Conservation (phyloP, 2,888 invertebrate genomes). For the Lissonota sp. region DNA sequence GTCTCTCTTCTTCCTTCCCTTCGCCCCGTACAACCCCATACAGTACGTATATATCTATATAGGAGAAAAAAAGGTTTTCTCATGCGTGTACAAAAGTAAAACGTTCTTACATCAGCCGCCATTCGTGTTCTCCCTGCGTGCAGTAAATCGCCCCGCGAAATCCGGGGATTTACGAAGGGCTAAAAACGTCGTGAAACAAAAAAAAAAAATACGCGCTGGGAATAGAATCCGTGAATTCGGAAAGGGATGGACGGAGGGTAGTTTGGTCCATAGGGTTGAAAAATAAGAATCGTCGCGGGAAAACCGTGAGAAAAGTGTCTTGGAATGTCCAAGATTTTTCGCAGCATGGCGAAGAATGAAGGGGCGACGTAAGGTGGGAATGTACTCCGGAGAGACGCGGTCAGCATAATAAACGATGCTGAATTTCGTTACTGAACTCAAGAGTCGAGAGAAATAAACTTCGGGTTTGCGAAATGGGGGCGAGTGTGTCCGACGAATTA, state of each 20-base stretch:
- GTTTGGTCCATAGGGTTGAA: constrained; percentile 26
- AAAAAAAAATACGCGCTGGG: constrained; percentile 25
- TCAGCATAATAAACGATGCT: constrained; percentile 15
- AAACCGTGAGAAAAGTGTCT: constrained; percentile 30
- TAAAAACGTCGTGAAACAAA: constrained; percentile 34
- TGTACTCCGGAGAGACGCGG: constrained; percentile 36
- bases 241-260: neutral
- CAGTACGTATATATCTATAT: neutral
- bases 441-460: constrained; percentile 34
- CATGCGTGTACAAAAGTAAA: constrained; percentile 42
- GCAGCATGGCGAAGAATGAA: constrained; percentile 2
- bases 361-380: constrained; percentile 8
- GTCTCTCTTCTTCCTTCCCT: constrained; percentile 13
- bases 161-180: constrained; percentile 54
- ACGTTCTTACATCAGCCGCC: constrained; percentile 40
- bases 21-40: constrained; percentile 10
- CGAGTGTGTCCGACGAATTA: constrained; percentile 25
- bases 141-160: constrained; percentile 30
- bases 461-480: constrained; percentile 14
- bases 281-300: constrained; percentile 25
- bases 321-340: constrained; percentile 33
- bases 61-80: constrained; percentile 15
- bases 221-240: constrained; percentile 48
- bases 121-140: constrained; percentile 50
- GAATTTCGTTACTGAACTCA: constrained; percentile 44